Evolutionary conservation across 2,113 vertebrate species (phyloP).

Genomic region (Phalacrocorax brasilianus): DNA sequence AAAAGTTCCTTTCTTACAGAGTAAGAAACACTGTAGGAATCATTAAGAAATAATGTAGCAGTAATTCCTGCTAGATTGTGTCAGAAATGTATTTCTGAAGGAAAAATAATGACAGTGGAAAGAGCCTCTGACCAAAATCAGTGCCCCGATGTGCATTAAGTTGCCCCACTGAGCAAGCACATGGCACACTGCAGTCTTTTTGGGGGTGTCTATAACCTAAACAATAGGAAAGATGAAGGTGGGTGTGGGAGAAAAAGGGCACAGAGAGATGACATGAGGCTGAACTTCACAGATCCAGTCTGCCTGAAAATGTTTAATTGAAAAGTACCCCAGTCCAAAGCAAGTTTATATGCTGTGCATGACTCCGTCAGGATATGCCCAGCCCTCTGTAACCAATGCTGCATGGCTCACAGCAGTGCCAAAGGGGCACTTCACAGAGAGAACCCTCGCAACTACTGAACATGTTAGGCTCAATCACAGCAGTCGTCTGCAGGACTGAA

Average conservation of each 20-base stretch:
- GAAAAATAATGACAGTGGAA: neutral
- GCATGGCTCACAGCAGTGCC: neutral
- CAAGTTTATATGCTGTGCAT: neutral
- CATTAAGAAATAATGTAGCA: neutral
- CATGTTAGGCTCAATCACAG: accelerated
- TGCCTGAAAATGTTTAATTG: neutral
- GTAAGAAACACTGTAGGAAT: neutral
- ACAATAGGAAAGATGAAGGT: neutral
- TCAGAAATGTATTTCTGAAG: conserved; percentile 37
- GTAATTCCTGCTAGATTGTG: neutral
- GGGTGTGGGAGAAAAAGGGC: neutral
- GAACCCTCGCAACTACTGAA: too few species aligned
- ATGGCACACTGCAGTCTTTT: neutral
- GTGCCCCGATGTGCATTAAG: neutral
- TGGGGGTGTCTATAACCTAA: neutral
- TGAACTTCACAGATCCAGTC: neutral
- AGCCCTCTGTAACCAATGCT: neutral
- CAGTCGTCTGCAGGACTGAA: neutral
- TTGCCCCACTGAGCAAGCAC: neutral
- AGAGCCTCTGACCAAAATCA: neutral
- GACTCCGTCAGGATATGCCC: accelerated
- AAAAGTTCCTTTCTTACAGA: neutral
- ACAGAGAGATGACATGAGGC: neutral
- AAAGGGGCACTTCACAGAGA: neutral
- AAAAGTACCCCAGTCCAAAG: neutral